phyloP scores from a whole-genome alignment of 2,113 vertebrate species.

The Platysternon megacephalum region DNA sequence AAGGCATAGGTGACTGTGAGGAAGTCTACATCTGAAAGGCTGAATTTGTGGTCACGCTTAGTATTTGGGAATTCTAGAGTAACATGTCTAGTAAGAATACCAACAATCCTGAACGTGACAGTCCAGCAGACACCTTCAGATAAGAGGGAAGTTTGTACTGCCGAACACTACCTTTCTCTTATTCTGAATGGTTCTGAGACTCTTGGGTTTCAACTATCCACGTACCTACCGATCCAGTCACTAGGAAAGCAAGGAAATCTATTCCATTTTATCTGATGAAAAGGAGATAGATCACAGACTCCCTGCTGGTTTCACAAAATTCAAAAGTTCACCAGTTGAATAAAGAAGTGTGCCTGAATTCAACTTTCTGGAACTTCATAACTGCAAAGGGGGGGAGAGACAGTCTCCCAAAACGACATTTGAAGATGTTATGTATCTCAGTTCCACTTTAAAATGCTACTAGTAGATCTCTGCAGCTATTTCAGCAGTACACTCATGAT shows the following conservation, averaged over 20 bases:
- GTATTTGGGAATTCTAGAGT: neutral
- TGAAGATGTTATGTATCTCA: too few species aligned
- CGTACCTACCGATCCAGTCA: neutral
- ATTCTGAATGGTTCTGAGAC: neutral
- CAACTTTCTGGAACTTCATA: too few species aligned
- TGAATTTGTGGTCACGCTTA: neutral
- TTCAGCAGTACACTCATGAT: too few species aligned
- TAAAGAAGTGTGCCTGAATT: neutral
- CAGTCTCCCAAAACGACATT: too few species aligned
- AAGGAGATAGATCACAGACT: neutral
- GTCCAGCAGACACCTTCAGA: neutral
- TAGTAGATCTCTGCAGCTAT: too few species aligned
- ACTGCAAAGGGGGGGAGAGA: too few species aligned
- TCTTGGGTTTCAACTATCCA: neutral
- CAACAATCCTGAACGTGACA: neutral
- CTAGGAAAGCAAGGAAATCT: neutral
- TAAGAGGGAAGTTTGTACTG: neutral
- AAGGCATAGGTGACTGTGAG: neutral
- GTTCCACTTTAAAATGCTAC: too few species aligned
- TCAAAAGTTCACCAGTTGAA: neutral
- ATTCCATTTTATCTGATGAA: neutral
- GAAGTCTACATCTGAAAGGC: neutral
- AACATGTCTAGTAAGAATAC: neutral
- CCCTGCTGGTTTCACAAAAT: neutral
- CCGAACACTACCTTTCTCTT: neutral